phyloP scores from a whole-genome alignment of 2,113 vertebrate species.

The Muntiacus reevesi region DNA sequence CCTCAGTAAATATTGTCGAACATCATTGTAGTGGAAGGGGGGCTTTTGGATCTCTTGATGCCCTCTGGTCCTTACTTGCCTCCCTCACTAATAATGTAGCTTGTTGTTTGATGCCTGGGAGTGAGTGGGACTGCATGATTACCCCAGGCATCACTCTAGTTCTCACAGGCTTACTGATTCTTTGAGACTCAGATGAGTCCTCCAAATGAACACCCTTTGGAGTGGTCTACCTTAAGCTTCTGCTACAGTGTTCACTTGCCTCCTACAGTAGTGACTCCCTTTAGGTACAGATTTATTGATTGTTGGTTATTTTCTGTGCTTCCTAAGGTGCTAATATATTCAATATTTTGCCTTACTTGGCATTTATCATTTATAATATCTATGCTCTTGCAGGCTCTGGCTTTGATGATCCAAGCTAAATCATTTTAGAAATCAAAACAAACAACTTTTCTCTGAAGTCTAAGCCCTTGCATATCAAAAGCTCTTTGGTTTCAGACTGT shows the following conservation, averaged over 20 bases:
- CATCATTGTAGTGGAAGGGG: not conserved
- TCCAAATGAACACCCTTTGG: not conserved
- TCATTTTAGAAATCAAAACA: conserved; percentile 32
- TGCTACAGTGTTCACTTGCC: not conserved
- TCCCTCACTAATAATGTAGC: not conserved
- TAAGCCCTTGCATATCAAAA: not conserved
- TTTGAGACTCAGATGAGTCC: not conserved
- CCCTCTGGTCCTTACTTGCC: not conserved
- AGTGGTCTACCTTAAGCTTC: not conserved
- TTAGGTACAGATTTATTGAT: not conserved
- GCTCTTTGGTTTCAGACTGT: not conserved
- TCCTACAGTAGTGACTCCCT: not conserved
- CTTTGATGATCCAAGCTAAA: not conserved
- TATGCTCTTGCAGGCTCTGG: not conserved
- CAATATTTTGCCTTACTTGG: not conserved
- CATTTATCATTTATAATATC: not conserved
- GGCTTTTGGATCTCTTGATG: not conserved
- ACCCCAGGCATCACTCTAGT: not conserved
- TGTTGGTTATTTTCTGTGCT: not conserved
- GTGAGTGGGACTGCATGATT: not conserved
- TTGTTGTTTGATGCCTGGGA: not conserved
- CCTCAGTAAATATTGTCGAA: not conserved
- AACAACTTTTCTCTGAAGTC: not conserved
- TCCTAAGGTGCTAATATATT: not conserved
- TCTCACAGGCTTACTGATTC: not conserved